Evolutionary conservation across 2,113 vertebrate genomes (phyloP), one percentile per base, ranked within the genome.

Genomic region (Atlantisia rogersi): DNA sequence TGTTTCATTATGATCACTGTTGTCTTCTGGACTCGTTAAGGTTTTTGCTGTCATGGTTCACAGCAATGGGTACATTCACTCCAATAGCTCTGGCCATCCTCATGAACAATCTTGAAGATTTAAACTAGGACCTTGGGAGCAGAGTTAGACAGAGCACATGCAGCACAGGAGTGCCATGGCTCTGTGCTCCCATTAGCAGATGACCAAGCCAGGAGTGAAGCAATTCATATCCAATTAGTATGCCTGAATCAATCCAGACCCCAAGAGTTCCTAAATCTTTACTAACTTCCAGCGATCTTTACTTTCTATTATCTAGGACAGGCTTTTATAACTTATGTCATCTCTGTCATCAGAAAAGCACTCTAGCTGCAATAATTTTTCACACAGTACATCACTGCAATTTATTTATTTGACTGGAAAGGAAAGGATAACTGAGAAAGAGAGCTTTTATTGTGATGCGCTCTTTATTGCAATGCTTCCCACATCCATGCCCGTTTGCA

Each of bases 401-500:
- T 94, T 92, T 94, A 94, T 93, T 94, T 92, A 94, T 95, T 95
- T 88, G 73, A 89, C 91, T 89, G 83, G 77, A 96, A 95, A 91
- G 64, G 77, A 93, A 84, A 83, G 68, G 44, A 70, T 84, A 92
- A 88, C 86, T 68, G 65, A 86, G 82, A 83, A 86, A 83, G 56
- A 67, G 82, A 95, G 80, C 25, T 87, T 92, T 92, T 94, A 93
- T 88, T 95, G 89, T 76, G 76, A 84, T 86, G 58, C 92, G 60
- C 39, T 95, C 58, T 88, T 63, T 74, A 68, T 31, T 69, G 77
- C 58, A 96, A 74, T 67, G 75, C 69, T 84, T 96, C 90, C 82
- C 50, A 88, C 56, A 95, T 63, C 53, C 91, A 79, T 69, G 85
- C 64, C 80, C 69, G 88, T 80, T 96, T 88, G 68, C 86, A 88